A percentile compares a stretch with the other conserved stretches of the same genome.
Conservation (phyloP, 2,797 vertebrate species). For the Emys orbicularis region DNA sequence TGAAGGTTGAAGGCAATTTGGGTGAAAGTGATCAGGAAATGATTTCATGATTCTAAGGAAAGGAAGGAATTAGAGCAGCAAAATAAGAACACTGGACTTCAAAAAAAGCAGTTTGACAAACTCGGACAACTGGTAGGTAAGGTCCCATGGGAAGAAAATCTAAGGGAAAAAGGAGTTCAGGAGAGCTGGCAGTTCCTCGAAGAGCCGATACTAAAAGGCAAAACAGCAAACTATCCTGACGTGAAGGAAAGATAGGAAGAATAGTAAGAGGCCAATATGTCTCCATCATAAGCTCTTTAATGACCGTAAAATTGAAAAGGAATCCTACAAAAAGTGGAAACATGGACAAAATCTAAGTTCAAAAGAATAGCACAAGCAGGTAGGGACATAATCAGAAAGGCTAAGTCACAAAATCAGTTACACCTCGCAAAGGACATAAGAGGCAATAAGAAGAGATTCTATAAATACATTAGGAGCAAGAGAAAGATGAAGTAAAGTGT, state of each 20-base stretch:
- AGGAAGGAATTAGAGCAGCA: not conserved
- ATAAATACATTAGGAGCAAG: not conserved
- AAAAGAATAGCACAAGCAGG: not conserved
- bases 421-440: not conserved
- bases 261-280: not conserved
- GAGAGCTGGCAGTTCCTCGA: not conserved
- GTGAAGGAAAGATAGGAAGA: not conserved
- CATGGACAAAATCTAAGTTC: not conserved
- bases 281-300: not conserved
- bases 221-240: not conserved
- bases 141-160: not conserved
- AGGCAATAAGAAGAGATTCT: not conserved
- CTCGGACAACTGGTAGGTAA: not conserved
- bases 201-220: not conserved
- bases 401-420: not conserved
- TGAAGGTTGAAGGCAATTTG: not conserved
- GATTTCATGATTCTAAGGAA: not conserved
- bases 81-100: not conserved
- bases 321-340: not conserved
- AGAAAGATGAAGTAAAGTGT: not conserved
- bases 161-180: not conserved
- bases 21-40: not conserved
- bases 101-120: not conserved
- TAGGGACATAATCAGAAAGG: not conserved
- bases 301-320: not conserved